Percentiles rank a stretch among this genome's conserved stretches.
Evolutionary conservation across 2,113 vertebrate genomes (phyloP).

Genomic region (Stegostoma tigrinum): DNA sequence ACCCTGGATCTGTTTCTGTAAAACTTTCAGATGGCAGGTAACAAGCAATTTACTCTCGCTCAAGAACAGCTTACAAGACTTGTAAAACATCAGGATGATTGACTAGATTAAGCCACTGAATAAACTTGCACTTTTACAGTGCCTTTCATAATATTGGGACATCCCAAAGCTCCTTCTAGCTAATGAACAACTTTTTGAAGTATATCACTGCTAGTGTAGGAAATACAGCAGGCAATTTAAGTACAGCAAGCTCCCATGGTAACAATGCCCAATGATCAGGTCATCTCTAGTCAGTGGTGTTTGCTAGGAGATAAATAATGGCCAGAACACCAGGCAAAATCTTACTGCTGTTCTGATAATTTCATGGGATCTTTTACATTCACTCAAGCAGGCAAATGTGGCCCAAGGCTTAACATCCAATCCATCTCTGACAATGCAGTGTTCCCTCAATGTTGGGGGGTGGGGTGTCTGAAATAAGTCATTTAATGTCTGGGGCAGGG

Average conservation of each 20-base stretch:
- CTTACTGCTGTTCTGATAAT: no score
- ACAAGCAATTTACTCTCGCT: not conserved
- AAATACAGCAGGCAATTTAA: not conserved
- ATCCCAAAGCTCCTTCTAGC: not conserved
- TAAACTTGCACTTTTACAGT: not conserved
- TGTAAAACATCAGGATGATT: not conserved
- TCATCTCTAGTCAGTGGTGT: not conserved
- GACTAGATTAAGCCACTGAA: not conserved
- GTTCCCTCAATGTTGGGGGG: not conserved
- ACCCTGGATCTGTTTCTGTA: not conserved
- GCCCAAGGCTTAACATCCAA: not conserved
- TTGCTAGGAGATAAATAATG: not conserved
- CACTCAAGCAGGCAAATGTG: not conserved
- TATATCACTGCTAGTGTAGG: not conserved
- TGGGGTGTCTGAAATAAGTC: not conserved
- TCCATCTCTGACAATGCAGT: not conserved
- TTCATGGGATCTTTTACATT: not conserved
- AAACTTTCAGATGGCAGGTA: not conserved
- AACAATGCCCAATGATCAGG: not conserved
- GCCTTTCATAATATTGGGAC: not conserved
- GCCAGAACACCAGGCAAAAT: not conserved
- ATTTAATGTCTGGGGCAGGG: not conserved
- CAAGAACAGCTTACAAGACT: not conserved
- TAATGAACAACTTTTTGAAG: not conserved
- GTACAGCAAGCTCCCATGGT: not conserved